Percentiles rank a stretch among this genome's conserved stretches.
phyloP scores from a whole-genome alignment of 1,140 invertebrate genomes.

The Berghia stephanieae region DNA sequence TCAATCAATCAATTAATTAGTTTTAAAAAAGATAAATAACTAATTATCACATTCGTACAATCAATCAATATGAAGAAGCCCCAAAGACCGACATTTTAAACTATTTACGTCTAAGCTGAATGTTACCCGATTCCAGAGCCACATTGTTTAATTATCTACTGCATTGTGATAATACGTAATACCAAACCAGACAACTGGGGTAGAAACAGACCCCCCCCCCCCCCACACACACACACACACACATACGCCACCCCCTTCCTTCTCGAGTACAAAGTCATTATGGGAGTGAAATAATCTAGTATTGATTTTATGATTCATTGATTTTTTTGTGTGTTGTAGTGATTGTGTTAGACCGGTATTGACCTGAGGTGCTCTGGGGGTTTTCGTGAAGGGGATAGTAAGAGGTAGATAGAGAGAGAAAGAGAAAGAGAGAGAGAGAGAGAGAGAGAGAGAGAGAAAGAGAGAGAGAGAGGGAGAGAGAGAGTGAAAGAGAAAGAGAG shows the following conservation, averaged over 20 bases:
- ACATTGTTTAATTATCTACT: too few species aligned
- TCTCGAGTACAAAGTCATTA: not conserved
- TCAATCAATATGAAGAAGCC: not conserved
- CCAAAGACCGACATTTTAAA: not conserved
- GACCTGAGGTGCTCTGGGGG: not conserved
- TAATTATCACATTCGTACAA: not conserved
- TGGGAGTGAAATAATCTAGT: too few species aligned
- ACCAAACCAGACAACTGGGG: not conserved
- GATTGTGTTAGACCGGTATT: not conserved
- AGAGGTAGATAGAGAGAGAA: too few species aligned
- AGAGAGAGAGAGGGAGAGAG: too few species aligned
- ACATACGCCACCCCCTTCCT: not conserved
- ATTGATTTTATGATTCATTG: too few species aligned
- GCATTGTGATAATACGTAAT: too few species aligned
- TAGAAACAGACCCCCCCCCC: not conserved
- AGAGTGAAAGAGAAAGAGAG: slow-evolving; percentile 4
- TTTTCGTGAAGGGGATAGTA: not conserved
- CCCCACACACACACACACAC: slow-evolving; percentile 10
- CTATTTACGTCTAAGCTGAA: not conserved
- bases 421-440: not conserved
- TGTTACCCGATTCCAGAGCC: too few species aligned
- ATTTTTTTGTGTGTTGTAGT: slow-evolving; percentile 6
- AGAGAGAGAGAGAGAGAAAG: slow-evolving; percentile 2
- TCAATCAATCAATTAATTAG: not conserved
- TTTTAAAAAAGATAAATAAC: not conserved